Evolutionary conservation across 2,797 vertebrate genomes (phyloP), one percentile per base, ranked within the genome.

Genomic region (Falco berigora): DNA sequence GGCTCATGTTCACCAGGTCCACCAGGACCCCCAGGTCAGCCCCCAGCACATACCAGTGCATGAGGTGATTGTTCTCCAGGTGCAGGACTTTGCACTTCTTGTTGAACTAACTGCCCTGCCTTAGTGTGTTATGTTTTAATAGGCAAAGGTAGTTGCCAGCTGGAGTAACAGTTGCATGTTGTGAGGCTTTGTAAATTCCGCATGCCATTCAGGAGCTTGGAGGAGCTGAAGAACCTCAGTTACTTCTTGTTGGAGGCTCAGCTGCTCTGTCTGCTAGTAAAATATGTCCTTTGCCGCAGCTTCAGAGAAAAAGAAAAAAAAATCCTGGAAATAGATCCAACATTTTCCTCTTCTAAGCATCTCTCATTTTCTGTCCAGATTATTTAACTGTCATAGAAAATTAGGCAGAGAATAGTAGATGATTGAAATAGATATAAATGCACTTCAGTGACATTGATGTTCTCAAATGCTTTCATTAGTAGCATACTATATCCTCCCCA

Each of bases 401-500:
- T 68, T 68, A 72, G 71, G 22, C 28, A 46, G 73, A 95, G 67
- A 82, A 90, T 90, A 92, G 36, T 42, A 71, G 62, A 78, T 86
- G 9, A 88, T 93, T 82, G 71, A 90, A 95, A 93, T 90, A 90
- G 71, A 59, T 92, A 25, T 28, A 86, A 86, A 78, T 69, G 66
- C 13, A 19, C n/a, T 78, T 91, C 58, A 62, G 36, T 86, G 79
- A 73, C 4, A 13, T 6, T 62, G 52, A 63, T 73, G 82, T 90
- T 78, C 81, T 95, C 56, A 92, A 92, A 66, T 59, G 62, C 76
- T 94, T 94, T 94, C 55, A 63, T 86, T 90, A 86, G 62, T 78
- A 78, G 38, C 83, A 30, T 90, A 22, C 73, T 69, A 4, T 75
- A 72, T 86, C 82, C 44, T 92, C 67, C 73, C 59, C 74, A 8